Evolutionary conservation across 2,797 vertebrate genomes (phyloP).

Genomic region (Chromis chromis): DNA sequence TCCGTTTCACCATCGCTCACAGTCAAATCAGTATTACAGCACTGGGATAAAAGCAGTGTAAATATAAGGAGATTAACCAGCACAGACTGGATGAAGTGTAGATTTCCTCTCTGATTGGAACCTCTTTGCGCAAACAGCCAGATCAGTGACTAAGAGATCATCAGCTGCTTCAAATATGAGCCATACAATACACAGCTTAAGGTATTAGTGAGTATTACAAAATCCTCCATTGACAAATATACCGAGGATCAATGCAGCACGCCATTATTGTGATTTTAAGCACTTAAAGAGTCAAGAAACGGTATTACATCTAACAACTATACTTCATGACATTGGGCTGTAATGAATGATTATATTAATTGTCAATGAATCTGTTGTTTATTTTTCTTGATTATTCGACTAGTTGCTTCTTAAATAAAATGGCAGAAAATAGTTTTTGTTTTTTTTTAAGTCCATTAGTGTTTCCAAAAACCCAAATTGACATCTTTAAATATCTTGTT

Average conservation of each 20-base stretch:
- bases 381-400: no score
- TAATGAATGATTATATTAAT: no score
- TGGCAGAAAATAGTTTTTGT: no score
- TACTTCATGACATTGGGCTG: neutral
- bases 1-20: neutral
- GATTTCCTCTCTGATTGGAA: neutral
- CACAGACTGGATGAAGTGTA: neutral
- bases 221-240: neutral
- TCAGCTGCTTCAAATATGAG: neutral
- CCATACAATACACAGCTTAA: neutral
- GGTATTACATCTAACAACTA: neutral
- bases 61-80: neutral
- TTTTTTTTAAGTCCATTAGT: no score
- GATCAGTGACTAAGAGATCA: neutral
- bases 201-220: slow-evolving; percentile 4
- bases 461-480: no score
- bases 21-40: neutral
- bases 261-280: neutral
- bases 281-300: neutral
- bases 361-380: no score
- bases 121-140: neutral
- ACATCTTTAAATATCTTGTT: no score
- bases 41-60: neutral
- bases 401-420: no score
- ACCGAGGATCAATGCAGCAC: neutral